Conservation (phyloP, 2,797 vertebrate species). For the Oophaga sylvatica region DNA sequence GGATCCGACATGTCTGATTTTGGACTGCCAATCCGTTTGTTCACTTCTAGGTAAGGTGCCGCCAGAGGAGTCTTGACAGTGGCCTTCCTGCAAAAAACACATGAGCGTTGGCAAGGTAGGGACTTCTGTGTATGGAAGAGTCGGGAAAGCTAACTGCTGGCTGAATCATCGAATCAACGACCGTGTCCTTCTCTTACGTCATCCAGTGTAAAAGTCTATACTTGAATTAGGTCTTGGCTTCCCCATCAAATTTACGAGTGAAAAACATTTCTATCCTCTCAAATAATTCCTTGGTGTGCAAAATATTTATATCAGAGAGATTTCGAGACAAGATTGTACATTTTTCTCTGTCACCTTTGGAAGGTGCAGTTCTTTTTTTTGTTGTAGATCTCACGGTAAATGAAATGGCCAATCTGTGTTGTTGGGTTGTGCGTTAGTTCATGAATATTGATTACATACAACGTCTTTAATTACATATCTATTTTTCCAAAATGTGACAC, state of each 20-base stretch:
- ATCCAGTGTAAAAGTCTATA: not conserved
- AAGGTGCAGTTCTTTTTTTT: not conserved
- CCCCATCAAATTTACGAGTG: not conserved
- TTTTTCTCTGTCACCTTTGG: not conserved
- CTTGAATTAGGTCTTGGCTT: not conserved
- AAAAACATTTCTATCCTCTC: not conserved
- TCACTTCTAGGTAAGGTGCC: no score
- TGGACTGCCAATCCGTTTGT: no score
- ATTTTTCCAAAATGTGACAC: constrained; percentile 50
- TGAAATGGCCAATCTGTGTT: constrained; percentile 28
- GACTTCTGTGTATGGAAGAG: no score
- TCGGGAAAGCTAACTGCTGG: no score
- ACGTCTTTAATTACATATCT: constrained; percentile 47
- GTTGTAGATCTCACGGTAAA: not conserved
- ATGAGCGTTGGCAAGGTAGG: no score
- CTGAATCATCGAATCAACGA: no score
- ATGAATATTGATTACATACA: constrained; percentile 43
- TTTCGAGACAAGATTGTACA: not conserved
- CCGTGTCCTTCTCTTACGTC: not conserved
- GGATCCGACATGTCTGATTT: no score
- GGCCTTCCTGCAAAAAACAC: no score
- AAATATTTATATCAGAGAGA: not conserved
- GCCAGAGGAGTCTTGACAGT: no score
- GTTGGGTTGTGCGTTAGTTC: constrained; percentile 2
- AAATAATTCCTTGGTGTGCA: not conserved